These are phyloP conservation scores for Anguilla megastoma DNA, from an alignment of 2,797 vertebrate species.

Conservation along the genomic window DNA sequence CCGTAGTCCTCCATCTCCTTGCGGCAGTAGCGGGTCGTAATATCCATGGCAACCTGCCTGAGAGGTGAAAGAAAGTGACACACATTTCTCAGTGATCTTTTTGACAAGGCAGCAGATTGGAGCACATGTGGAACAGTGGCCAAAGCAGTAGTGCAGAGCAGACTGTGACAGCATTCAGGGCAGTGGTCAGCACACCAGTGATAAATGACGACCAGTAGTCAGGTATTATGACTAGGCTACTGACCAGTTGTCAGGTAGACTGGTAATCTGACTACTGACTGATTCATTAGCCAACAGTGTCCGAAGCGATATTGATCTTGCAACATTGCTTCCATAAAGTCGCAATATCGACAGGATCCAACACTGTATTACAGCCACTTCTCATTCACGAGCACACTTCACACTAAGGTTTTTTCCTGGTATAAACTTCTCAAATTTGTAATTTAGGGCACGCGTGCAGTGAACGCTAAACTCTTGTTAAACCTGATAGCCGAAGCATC, in stretches of 20 bases:
- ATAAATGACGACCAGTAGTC: background rate
- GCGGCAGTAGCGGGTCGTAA: slow-evolving; percentile 83
- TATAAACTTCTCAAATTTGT: background rate
- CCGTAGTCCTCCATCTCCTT: slow-evolving; percentile 87
- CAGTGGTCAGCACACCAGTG: background rate
- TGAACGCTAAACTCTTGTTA: background rate
- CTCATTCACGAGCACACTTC: background rate
- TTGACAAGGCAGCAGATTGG: background rate
- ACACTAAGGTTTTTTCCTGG: background rate
- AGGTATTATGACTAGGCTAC: no score
- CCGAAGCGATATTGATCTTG: background rate
- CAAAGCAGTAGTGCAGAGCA: background rate
- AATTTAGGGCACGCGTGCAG: background rate
- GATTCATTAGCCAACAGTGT: background rate
- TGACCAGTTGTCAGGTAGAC: background rate
- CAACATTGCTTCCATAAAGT: background rate
- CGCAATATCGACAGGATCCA: background rate
- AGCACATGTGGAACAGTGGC: background rate
- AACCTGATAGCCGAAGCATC: background rate
- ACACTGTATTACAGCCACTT: background rate
- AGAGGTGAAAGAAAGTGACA: slow-evolving; percentile 19
- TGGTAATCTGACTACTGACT: background rate
- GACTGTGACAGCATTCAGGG: background rate
- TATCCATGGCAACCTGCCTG: slow-evolving; percentile 90
- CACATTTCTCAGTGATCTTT: background rate